These are phyloP conservation scores for Anastrepha ludens DNA, from an alignment of 1,140 invertebrate genomes.

Conservation along the genomic window DNA sequence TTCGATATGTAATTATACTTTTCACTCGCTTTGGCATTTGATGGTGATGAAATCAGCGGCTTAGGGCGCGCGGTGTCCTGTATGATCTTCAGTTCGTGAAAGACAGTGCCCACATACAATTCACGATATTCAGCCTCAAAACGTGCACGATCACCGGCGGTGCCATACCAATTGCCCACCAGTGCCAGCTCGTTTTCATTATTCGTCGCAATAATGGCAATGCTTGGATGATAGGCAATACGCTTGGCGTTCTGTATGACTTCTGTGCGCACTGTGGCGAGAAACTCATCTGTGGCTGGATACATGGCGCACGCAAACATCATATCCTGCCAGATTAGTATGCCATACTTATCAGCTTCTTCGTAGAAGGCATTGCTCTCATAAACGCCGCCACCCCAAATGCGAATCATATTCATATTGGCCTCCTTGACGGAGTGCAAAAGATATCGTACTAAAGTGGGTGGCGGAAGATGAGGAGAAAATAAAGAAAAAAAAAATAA, in stretches of 20 bases:
- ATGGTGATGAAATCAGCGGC: conserved; percentile 86
- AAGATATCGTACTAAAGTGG: conserved; percentile 76
- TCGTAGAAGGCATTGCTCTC: conserved; percentile 95
- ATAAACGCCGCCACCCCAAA: conserved; percentile 98
- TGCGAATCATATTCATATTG: conserved; percentile 95
- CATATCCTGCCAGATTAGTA: conserved; percentile 95
- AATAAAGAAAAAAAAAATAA: neutral
- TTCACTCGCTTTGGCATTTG: conserved; percentile 88
- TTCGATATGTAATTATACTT: conserved; percentile 84
- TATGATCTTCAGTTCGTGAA: conserved; percentile 81
- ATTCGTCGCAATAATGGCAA: conserved; percentile 94
- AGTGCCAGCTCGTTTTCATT: conserved; percentile 98
- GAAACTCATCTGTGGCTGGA: conserved; percentile 84
- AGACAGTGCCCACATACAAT: conserved; percentile 89
- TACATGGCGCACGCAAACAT: conserved; percentile 99
- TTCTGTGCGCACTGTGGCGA: conserved; percentile 85
- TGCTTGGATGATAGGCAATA: conserved; percentile 91
- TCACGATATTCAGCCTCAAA: conserved; percentile 90
- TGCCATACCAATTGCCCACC: conserved; percentile 88
- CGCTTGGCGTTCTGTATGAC: conserved; percentile 88
- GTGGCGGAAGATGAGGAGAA: neutral
- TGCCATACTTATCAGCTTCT: conserved; percentile 86
- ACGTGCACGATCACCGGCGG: conserved; percentile 75
- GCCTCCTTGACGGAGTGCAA: conserved; percentile 84
- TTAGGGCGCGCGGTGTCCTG: conserved; percentile 64